A percentile compares a stretch with the other conserved stretches of the same genome.
Conservation (phyloP, 2,888 invertebrate genomes). For the Morpho deidamia region DNA sequence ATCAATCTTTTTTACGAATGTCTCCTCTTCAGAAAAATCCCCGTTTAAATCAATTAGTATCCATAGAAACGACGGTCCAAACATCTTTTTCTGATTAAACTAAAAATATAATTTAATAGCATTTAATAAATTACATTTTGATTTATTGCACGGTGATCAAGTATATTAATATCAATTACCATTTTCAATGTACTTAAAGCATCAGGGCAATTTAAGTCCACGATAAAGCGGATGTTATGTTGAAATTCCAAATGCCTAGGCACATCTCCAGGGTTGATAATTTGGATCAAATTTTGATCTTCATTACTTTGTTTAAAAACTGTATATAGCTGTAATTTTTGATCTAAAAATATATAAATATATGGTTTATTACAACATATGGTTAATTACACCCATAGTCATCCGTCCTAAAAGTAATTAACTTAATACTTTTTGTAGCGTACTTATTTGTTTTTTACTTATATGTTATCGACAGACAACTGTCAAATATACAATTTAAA, state of each 20-base stretch:
- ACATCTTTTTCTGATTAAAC: constrained; percentile 39
- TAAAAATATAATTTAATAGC: constrained; percentile 16
- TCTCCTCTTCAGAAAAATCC: constrained; percentile 15
- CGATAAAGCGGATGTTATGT: constrained; percentile 47
- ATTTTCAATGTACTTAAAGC: constrained; percentile 54
- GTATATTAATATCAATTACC: constrained; percentile 70
- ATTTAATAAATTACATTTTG: not conserved
- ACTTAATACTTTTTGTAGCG: too few relatives aligned
- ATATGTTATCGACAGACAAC: too few relatives aligned
- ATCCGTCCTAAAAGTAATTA: too few relatives aligned
- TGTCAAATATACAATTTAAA: too few relatives aligned
- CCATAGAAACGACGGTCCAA: constrained; percentile 59
- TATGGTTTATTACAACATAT: too few relatives aligned
- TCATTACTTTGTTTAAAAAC: constrained; percentile 34
- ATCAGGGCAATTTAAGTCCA: constrained; percentile 48
- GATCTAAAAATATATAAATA: constrained; percentile 36
- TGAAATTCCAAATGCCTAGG: constrained; percentile 35
- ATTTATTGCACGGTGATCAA: too few relatives aligned
- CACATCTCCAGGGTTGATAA: constrained; percentile 32
- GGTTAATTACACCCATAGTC: too few relatives aligned
- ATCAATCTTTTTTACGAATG: constrained; percentile 33
- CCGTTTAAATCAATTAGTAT: constrained; percentile 37
- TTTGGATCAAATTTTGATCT: constrained; percentile 37
- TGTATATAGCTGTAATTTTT: constrained; percentile 41
- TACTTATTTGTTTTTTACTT: too few relatives aligned